These are phyloP conservation scores for Pseudomyrmex concolor DNA, from an alignment of 1,140 invertebrate species.

Conservation along the genomic window DNA sequence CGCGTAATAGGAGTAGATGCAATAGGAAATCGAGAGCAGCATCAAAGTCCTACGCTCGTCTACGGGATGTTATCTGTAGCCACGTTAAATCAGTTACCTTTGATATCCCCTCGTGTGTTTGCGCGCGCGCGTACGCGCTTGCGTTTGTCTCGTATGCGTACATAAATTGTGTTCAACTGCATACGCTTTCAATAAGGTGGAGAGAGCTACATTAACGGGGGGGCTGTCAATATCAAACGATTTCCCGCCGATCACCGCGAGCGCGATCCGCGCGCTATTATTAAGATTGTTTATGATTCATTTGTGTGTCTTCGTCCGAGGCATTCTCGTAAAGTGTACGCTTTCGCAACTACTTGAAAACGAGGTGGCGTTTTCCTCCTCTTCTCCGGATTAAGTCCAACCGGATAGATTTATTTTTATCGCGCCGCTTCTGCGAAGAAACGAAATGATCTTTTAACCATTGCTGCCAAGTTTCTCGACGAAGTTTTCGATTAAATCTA, in stretches of 20 bases:
- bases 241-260: neutral
- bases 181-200: neutral
- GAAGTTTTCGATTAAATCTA: slow-evolving; percentile 42
- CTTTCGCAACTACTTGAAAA: neutral
- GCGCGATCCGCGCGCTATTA: neutral
- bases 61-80: slow-evolving; percentile 25
- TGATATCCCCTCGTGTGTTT: slow-evolving; percentile 3
- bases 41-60: slow-evolving; percentile 34
- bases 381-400: slow-evolving; percentile 8
- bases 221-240: neutral
- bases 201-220: neutral
- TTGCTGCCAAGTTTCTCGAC: slow-evolving; percentile 45
- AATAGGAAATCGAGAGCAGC: slow-evolving; percentile 53
- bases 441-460: slow-evolving; percentile 38
- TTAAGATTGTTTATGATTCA: slow-evolving; percentile 17
- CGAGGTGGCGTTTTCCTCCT: neutral
- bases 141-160: neutral
- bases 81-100: slow-evolving; percentile 57
- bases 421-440: slow-evolving; percentile 1
- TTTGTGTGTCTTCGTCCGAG: neutral
- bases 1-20: slow-evolving; percentile 26
- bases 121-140: neutral
- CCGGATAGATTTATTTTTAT: slow-evolving; percentile 46
- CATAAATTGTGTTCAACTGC: slow-evolving; percentile 22
- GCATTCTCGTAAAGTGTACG: neutral